Evolutionary conservation across 2,113 vertebrate species (phyloP).

Genomic region (Atractosteus spatula): DNA sequence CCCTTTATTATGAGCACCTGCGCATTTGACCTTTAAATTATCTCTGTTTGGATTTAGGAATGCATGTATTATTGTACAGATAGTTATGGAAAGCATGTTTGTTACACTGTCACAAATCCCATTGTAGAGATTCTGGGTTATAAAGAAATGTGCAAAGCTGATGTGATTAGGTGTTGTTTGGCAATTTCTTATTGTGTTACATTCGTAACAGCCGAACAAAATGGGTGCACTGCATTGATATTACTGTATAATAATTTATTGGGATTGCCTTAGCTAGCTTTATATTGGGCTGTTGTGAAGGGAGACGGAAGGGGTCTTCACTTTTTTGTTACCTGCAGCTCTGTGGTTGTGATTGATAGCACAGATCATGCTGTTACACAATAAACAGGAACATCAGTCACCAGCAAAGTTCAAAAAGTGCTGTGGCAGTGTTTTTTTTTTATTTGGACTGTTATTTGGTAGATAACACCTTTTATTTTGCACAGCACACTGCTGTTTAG

Average conservation of each 20-base stretch:
- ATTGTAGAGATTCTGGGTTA: background rate
- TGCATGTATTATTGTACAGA: conserved; percentile 30
- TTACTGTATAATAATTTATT: background rate
- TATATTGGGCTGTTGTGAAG: background rate
- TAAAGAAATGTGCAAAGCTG: background rate
- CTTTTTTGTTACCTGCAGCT: background rate
- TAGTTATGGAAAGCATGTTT: conserved; percentile 24
- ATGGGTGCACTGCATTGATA: background rate
- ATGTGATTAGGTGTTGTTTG: background rate
- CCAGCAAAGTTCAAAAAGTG: background rate
- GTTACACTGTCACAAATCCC: conserved; percentile 1
- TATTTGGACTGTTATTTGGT: background rate
- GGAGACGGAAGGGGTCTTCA: background rate
- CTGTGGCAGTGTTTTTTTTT: background rate
- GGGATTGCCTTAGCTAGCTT: background rate
- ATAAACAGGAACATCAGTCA: background rate
- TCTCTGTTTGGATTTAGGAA: conserved; percentile 14
- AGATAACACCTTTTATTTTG: conserved; percentile 10
- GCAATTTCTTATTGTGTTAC: conserved; percentile 2
- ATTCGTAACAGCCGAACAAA: conserved; percentile 5
- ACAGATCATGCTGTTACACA: conserved; percentile 19
- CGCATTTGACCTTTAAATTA: conserved; percentile 10
- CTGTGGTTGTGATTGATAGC: background rate
- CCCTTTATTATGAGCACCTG: background rate
- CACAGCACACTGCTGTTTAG: background rate